Base-by-base conservation (phyloP, 2,888 invertebrate species). In the Stegana nigrithorax region DNA sequence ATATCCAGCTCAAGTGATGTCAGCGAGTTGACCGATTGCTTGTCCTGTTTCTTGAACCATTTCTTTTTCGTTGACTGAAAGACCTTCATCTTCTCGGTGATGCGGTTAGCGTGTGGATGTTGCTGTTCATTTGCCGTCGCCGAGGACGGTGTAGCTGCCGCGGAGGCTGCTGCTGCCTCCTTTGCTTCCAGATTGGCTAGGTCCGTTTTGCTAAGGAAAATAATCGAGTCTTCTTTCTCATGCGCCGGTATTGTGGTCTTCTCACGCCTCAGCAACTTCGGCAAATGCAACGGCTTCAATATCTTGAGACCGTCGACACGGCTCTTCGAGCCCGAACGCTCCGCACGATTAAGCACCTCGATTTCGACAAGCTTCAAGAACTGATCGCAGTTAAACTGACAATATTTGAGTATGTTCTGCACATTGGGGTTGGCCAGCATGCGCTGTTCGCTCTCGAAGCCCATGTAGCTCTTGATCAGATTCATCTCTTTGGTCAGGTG, bases 191-290 rank as follows among this genome's bases (percentile, higher is more conserved):
- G 87, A 74, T 89, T 89, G 78, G 89, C 89, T 72, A 90, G 85
- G 86, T 90, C 90, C 71, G 89, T 88, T 85, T 90, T 90, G 80
- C 89, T 90, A 69, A 90, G 85, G 82, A 90, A 90, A 84, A 90
- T 90, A n/a, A 90, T 90, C 0, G 90, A 90, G 51, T 90, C 90
- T 79, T 90, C 90, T 45, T 89, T 90, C 73, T 90, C 90, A 65
- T 89, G 85, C 0, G 85, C 86, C 23, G 73, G 68, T 62, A 85
- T 83, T 26, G 80, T 78, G 36, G 84, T 84, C 60, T 86, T 86
- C 66, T 86, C 86, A 21, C 85, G 83, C 7, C 85, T 70, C 67
- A 86, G 63, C 32, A 86, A 63, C 65, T 83, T 85, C 10, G 85
- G 83, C 23, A 86, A 75, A 66, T 85, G 81, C 42, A 85, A 50